Percentiles rank a stretch among this genome's conserved stretches.
Conservation (phyloP, 2,797 vertebrate genomes). For the Prunella strophiata region DNA sequence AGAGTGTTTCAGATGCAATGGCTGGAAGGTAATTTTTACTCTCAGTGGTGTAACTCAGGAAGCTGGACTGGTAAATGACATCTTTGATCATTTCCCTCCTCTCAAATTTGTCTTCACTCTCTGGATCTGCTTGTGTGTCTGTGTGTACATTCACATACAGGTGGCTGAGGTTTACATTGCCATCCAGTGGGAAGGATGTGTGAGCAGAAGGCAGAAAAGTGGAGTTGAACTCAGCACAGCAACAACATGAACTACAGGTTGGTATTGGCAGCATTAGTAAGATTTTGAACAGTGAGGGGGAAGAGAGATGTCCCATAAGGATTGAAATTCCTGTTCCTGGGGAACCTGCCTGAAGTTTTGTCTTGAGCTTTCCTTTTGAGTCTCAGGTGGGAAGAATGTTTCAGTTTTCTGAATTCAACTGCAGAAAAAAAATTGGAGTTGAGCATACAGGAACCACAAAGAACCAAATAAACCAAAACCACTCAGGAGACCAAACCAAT, state of each 20-base stretch:
- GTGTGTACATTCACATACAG: not conserved
- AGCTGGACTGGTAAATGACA: rapidly evolving
- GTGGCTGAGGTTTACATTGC: not conserved
- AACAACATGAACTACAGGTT: not conserved
- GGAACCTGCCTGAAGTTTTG: not conserved
- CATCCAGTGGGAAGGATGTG: not conserved
- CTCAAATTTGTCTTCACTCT: not conserved
- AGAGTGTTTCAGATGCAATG: not conserved
- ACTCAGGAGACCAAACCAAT: not conserved
- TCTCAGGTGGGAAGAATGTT: not conserved
- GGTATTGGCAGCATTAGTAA: not conserved
- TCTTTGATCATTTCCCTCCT: not conserved
- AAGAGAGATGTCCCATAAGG: not conserved
- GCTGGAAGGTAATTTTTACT: not conserved
- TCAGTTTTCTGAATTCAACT: not conserved
- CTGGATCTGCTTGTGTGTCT: not conserved
- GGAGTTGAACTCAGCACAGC: not conserved
- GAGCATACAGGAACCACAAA: not conserved
- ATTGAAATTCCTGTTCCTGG: not conserved
- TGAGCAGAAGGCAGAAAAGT: not conserved
- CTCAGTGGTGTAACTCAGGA: not conserved
- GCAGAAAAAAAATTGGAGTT: not conserved
- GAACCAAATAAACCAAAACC: not conserved
- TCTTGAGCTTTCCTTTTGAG: not conserved
- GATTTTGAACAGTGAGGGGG: not conserved